Conservation (phyloP, 1,140 invertebrate genomes). For the Propsilocerus akamusi region DNA sequence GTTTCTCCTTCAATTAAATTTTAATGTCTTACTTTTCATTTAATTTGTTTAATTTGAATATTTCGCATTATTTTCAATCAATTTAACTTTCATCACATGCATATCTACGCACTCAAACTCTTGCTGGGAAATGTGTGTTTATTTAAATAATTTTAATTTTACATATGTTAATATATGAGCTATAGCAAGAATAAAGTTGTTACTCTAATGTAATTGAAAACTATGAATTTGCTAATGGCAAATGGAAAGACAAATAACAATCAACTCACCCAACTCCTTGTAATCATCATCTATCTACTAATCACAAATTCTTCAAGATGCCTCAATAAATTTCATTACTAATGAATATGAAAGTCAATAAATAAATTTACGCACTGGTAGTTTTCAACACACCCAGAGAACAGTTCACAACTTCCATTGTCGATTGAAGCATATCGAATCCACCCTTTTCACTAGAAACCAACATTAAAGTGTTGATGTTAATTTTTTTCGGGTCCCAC, state of each 20-base stretch:
- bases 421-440: neutral
- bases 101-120: too few relatives aligned
- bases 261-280: too few relatives aligned
- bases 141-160: neutral
- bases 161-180: neutral
- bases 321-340: neutral
- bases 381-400: neutral
- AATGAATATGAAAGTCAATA: neutral
- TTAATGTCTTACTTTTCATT: conserved; percentile 2
- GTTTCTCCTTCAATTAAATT: conserved; percentile 1
- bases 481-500: neutral
- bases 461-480: neutral
- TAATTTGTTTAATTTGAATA: conserved; percentile 1
- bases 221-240: neutral
- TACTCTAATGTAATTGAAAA: conserved; percentile 1
- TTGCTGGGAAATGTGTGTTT: neutral
- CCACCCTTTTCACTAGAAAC: neutral
- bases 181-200: neutral
- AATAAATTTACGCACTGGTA: neutral
- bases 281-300: too few relatives aligned
- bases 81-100: conserved; percentile 1
- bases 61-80: conserved; percentile 2
- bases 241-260: too few relatives aligned
- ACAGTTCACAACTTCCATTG: neutral
- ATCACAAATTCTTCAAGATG: neutral